Evolutionary conservation across 2,113 vertebrate species (phyloP).

Genomic region (Pseudorectes ferrugineus): DNA sequence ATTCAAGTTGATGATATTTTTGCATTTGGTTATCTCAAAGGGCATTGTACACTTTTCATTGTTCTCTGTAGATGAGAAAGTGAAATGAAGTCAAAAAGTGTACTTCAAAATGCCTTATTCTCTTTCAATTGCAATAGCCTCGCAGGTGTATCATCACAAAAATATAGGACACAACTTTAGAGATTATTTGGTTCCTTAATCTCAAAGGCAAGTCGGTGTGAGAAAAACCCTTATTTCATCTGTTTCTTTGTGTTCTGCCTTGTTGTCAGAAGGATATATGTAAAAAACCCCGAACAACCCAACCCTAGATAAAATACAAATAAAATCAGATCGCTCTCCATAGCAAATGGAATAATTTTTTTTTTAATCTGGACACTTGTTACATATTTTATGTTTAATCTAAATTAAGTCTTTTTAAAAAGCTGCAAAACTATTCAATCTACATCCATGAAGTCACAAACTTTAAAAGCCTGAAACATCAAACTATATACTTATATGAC

Average conservation of each 20-base stretch:
- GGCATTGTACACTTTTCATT: not conserved
- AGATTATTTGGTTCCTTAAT: slow-evolving; percentile 23
- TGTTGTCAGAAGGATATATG: not conserved
- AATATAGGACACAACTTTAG: slow-evolving; percentile 8
- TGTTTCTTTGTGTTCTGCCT: not conserved
- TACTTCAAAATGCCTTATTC: not conserved
- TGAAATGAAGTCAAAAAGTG: not conserved
- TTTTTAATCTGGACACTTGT: not conserved
- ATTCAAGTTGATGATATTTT: not conserved
- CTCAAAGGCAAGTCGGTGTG: not conserved
- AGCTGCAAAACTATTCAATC: not conserved
- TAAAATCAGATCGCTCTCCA: not conserved
- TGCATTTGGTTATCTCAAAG: not conserved
- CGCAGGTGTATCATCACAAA: not conserved
- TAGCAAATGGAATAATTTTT: not conserved
- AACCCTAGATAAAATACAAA: not conserved
- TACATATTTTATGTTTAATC: not conserved
- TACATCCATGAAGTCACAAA: not conserved
- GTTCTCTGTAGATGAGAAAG: not conserved
- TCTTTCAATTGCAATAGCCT: not conserved
- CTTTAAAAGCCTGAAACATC: not conserved
- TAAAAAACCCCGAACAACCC: not conserved
- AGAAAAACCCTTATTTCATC: not conserved
- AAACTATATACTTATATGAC: not conserved
- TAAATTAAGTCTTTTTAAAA: not conserved